These are phyloP conservation scores for Thysanoteuthis rhombus DNA, from an alignment of 2,888 invertebrate species.

Conservation along the genomic window DNA sequence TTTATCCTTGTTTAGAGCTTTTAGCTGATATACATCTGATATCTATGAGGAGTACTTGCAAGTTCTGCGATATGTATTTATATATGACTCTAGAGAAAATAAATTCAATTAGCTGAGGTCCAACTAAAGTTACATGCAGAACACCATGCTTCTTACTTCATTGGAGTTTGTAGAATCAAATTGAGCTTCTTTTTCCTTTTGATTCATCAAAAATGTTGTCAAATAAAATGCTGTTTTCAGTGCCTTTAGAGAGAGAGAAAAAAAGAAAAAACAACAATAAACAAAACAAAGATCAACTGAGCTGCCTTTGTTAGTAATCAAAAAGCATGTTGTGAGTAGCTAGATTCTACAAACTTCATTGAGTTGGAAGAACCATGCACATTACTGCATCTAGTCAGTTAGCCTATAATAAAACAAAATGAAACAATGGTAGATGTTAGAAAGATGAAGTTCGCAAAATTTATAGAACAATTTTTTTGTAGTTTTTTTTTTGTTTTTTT, in stretches of 20 bases:
- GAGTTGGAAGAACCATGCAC: background rate
- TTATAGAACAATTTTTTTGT: no score
- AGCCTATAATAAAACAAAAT: no score
- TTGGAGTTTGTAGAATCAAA: background rate
- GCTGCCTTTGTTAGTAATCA: background rate
- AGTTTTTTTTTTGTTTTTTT: no score
- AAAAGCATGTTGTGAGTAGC: background rate
- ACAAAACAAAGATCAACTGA: no score
- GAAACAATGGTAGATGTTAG: no score
- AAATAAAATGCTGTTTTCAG: background rate
- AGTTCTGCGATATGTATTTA: background rate
- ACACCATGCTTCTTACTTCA: constrained; percentile 12
- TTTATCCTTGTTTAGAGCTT: background rate
- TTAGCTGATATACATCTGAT: background rate
- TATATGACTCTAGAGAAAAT: background rate
- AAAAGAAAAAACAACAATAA: no score
- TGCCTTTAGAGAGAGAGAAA: background rate
- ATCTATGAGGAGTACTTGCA: background rate
- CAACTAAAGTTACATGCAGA: background rate
- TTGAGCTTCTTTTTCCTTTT: background rate
- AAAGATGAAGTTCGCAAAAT: no score
- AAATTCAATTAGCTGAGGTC: background rate
- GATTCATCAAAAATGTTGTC: background rate
- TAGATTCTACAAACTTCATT: background rate
- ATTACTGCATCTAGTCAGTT: no score